phyloP scores from a whole-genome alignment of 2,797 vertebrate species.

The Enteromius unitaeniatus region DNA sequence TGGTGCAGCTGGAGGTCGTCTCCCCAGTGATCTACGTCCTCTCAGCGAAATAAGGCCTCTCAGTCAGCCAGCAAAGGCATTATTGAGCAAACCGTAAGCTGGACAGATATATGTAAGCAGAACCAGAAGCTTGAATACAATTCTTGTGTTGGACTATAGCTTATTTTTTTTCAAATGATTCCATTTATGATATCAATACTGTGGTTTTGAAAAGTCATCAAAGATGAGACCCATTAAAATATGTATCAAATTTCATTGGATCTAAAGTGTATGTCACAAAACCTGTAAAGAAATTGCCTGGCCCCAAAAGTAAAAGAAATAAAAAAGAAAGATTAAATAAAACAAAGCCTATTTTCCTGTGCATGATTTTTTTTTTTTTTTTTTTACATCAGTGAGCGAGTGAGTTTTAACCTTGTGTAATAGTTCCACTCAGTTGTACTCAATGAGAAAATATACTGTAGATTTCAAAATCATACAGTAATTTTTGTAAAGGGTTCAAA shows the following conservation, averaged over 20 bases:
- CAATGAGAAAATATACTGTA: no score
- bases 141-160: background rate
- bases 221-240: background rate
- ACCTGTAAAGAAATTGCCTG: background rate
- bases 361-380: no score
- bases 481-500: no score
- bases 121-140: conserved; percentile 14
- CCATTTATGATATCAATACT: background rate
- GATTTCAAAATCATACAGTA: no score
- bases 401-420: no score
- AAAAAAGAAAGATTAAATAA: no score
- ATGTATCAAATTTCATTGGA: background rate
- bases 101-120: background rate
- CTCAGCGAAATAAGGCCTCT: conserved; percentile 67
- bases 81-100: conserved; percentile 51
- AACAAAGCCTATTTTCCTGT: background rate
- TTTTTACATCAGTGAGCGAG: no score
- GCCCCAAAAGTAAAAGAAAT: background rate
- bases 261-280: background rate
- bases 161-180: background rate
- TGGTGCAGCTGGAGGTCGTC: conserved; percentile 69
- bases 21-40: conserved; percentile 66
- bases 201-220: background rate
- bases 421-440: no score
- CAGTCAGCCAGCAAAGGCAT: conserved; percentile 50